These are phyloP conservation scores for Periophthalmus magnuspinnatus DNA, from an alignment of 2,797 vertebrate genomes.

Conservation along the genomic window DNA sequence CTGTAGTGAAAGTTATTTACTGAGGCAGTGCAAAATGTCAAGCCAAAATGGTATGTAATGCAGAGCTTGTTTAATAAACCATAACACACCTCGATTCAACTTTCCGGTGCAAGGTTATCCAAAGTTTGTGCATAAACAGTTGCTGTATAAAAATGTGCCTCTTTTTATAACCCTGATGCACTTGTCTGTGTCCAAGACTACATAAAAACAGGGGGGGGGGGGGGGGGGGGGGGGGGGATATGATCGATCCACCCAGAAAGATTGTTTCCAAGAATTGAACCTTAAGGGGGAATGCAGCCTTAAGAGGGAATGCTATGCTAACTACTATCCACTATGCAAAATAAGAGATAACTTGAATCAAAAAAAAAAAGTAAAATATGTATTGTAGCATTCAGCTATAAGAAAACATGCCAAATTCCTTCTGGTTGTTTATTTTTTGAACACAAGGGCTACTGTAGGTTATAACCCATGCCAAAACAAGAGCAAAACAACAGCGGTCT, in stretches of 20 bases:
- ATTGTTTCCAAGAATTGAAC: no score
- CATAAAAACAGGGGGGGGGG: background rate
- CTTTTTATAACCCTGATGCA: background rate
- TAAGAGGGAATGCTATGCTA: no score
- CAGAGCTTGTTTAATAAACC: slow-evolving; percentile 4
- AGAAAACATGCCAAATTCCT: no score
- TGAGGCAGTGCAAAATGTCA: slow-evolving; percentile 4
- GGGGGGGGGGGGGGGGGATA: background rate
- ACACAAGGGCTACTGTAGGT: no score
- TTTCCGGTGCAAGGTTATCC: background rate
- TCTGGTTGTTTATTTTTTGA: no score
- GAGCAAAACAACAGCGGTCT: no score
- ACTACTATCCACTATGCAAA: no score
- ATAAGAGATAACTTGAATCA: no score
- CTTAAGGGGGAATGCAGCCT: no score
- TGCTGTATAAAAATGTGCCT: background rate
- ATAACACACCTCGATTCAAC: background rate
- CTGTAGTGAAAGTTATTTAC: slow-evolving; percentile 4
- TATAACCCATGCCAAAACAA: no score
- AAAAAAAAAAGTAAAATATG: no score
- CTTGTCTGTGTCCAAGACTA: background rate
- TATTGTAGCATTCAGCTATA: no score
- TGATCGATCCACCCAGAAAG: background rate
- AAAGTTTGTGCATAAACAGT: slow-evolving; percentile 1
- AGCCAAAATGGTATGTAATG: background rate